Evolutionary conservation across 2,113 vertebrate species (phyloP).

Genomic region (Chrysemys picta): DNA sequence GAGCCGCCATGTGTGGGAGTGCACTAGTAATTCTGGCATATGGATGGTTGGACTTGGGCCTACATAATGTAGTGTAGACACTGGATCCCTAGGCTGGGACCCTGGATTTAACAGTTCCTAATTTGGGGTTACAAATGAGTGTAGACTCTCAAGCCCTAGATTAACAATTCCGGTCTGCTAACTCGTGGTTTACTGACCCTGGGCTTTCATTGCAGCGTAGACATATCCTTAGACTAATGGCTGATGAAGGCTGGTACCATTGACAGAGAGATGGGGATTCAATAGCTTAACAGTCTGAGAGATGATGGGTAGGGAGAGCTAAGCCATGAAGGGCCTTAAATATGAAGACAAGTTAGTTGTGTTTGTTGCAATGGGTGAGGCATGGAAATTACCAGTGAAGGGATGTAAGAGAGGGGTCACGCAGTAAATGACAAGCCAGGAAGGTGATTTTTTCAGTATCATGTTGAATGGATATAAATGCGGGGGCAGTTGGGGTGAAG

Average conservation of each 20-base stretch:
- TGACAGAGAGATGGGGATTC: neutral
- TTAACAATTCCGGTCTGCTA: neutral
- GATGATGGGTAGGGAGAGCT: neutral
- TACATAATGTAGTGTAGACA: neutral
- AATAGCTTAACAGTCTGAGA: neutral
- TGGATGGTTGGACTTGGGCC: neutral
- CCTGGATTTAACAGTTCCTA: neutral
- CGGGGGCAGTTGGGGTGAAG: no score
- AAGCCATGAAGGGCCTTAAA: neutral
- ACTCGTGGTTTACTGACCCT: neutral
- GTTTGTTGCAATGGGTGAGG: neutral
- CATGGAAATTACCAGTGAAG: neutral
- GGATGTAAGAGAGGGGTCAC: neutral
- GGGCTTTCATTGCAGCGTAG: neutral
- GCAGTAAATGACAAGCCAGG: neutral
- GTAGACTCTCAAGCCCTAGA: neutral
- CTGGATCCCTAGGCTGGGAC: neutral
- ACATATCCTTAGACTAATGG: neutral
- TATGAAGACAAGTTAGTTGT: neutral
- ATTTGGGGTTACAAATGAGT: neutral
- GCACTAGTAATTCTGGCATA: neutral
- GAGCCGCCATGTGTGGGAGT: neutral
- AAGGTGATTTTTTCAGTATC: neutral
- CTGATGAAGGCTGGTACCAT: neutral
- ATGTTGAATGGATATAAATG: neutral